These are phyloP conservation scores for Molossus molossus DNA, from an alignment of 2,797 vertebrate species.

Conservation along the genomic window DNA sequence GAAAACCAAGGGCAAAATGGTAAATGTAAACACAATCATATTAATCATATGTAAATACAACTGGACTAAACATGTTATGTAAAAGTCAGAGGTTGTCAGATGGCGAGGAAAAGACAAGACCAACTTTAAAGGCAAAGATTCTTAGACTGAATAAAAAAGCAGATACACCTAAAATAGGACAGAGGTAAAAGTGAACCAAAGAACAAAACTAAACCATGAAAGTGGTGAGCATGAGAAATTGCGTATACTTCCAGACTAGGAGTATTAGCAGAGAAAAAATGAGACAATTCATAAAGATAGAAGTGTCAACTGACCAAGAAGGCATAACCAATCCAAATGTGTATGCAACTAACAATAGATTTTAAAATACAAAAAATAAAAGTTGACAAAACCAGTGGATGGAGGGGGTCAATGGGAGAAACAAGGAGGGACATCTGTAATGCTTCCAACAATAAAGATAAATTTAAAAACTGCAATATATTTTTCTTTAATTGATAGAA, in stretches of 20 bases:
- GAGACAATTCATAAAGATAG: neutral
- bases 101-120: neutral
- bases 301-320: neutral
- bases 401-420: too few species aligned
- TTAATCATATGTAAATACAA: neutral
- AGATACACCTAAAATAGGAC: neutral
- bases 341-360: neutral
- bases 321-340: neutral
- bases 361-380: slow-evolving; percentile 8
- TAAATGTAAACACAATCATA: slow-evolving; percentile 5
- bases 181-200: neutral
- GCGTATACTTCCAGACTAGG: neutral
- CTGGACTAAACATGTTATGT: neutral
- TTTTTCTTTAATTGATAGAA: neutral
- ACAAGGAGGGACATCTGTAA: too few species aligned
- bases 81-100: neutral
- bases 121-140: neutral
- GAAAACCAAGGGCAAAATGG: neutral
- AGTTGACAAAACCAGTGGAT: neutral
- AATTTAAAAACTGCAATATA: neutral
- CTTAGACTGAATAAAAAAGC: neutral
- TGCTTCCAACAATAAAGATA: too few species aligned
- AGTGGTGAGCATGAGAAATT: neutral
- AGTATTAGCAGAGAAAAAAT: neutral
- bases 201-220: neutral